Evolutionary conservation across 2,797 vertebrate genomes (phyloP).

Genomic region (Melanotaenia parkinsoni): DNA sequence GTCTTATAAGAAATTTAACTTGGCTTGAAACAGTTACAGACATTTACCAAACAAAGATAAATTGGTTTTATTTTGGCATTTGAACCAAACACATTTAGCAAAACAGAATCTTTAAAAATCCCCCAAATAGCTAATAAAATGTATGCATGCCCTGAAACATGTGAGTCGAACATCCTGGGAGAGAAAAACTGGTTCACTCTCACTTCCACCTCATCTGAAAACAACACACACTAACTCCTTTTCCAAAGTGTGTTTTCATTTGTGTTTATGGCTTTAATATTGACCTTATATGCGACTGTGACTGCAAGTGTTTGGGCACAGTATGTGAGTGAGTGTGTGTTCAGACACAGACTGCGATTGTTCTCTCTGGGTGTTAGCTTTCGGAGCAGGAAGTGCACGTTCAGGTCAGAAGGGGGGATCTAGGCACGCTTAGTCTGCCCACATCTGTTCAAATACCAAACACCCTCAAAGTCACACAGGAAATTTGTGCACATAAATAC

Average conservation of each 20-base stretch:
- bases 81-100: neutral
- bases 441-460: constrained; percentile 86
- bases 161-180: constrained; percentile 10
- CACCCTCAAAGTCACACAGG: constrained; percentile 78
- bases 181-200: constrained; percentile 29
- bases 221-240: constrained; percentile 46
- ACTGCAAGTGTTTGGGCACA: constrained; percentile 31
- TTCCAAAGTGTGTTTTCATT: constrained; percentile 38
- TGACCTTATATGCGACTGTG: constrained; percentile 40
- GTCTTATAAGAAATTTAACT: neutral
- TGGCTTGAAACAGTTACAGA: neutral
- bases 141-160: neutral
- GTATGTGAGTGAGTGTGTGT: constrained; percentile 46
- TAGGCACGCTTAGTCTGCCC: constrained; percentile 74
- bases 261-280: constrained; percentile 45
- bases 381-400: constrained; percentile 84
- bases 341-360: constrained; percentile 82
- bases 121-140: constrained; percentile 2
- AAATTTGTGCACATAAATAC: constrained; percentile 51
- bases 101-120: neutral
- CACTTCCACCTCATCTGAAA: constrained; percentile 35
- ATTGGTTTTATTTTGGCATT: neutral
- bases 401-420: constrained; percentile 77
- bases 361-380: constrained; percentile 84
- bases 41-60: neutral